Conservation (phyloP, 2,113 vertebrate species). For the Hippocampus comes region DNA sequence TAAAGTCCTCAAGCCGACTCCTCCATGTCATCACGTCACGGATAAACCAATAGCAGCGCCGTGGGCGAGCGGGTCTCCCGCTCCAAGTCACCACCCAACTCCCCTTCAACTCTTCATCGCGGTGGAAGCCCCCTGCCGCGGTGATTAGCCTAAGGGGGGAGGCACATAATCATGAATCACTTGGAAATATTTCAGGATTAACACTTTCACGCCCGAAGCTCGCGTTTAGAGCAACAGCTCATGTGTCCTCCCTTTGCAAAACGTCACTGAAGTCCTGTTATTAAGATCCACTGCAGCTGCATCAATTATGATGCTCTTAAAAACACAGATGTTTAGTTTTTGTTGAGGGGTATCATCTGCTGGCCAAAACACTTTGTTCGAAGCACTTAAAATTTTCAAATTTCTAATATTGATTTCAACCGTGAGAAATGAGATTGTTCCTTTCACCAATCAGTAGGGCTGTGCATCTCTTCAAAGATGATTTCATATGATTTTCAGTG, state of each 20-base stretch:
- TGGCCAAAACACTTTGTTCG: neutral
- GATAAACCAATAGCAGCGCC: conserved; percentile 73
- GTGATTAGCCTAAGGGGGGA: conserved; percentile 26
- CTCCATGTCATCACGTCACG: conserved; percentile 67
- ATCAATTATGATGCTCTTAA: neutral
- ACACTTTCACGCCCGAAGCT: conserved; percentile 10
- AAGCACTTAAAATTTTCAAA: neutral
- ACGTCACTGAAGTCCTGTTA: neutral
- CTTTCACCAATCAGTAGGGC: too few relatives aligned
- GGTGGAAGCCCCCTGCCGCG: conserved; percentile 55
- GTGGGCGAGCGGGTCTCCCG: conserved; percentile 61
- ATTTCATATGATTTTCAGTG: too few relatives aligned
- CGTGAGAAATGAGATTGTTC: too few relatives aligned
- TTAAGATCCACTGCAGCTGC: neutral
- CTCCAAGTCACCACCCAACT: conserved; percentile 61
- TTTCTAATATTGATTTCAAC: neutral
- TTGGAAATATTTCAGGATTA: conserved; percentile 5
- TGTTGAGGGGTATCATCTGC: neutral
- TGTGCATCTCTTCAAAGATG: too few relatives aligned
- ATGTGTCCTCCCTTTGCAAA: conserved; percentile 3
- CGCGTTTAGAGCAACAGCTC: neutral
- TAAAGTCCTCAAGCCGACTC: conserved; percentile 70
- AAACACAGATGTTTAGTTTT: neutral
- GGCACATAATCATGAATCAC: neutral
- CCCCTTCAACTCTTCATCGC: conserved; percentile 54